phyloP scores from a whole-genome alignment of 2,113 vertebrate genomes.

The Poecilia latipinna region DNA sequence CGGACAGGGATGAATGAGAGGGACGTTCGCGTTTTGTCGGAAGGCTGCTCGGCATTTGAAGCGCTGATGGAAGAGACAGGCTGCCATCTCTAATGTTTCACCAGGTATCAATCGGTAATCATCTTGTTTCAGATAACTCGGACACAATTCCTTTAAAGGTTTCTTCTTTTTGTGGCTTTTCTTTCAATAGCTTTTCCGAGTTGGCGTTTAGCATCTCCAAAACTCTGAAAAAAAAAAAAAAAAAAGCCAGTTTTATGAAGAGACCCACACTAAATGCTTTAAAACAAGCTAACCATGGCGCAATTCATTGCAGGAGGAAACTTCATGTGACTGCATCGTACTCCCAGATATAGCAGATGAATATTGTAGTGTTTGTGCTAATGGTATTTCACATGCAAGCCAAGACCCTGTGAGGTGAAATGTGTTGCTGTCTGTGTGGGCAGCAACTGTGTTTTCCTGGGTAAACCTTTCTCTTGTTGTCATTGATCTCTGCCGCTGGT shows the following conservation, averaged over 20 bases:
- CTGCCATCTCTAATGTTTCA: not conserved
- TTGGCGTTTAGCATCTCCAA: not conserved
- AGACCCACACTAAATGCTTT: slow-evolving; percentile 3
- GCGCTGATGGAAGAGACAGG: not conserved
- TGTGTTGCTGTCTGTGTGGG: no score
- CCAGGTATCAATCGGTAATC: not conserved
- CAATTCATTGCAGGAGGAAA: not conserved
- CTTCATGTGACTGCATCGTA: not conserved
- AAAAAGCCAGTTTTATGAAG: not conserved
- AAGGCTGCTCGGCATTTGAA: slow-evolving; percentile 6
- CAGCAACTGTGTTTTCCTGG: no score
- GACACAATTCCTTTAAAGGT: not conserved
- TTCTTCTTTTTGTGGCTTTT: not conserved
- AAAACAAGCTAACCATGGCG: not conserved
- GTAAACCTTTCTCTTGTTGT: no score
- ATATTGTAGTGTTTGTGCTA: not conserved
- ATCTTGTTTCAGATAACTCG: not conserved
- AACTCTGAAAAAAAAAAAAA: not conserved
- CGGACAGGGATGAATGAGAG: not conserved
- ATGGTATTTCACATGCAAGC: no score
- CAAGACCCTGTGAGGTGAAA: no score
- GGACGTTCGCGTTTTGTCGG: slow-evolving; percentile 22
- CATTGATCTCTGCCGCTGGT: no score
- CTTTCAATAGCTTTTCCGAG: not conserved
- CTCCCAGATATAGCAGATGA: no score